Evolutionary conservation across 1,140 invertebrate species (phyloP).

Genomic region (Aphis gossypii): DNA sequence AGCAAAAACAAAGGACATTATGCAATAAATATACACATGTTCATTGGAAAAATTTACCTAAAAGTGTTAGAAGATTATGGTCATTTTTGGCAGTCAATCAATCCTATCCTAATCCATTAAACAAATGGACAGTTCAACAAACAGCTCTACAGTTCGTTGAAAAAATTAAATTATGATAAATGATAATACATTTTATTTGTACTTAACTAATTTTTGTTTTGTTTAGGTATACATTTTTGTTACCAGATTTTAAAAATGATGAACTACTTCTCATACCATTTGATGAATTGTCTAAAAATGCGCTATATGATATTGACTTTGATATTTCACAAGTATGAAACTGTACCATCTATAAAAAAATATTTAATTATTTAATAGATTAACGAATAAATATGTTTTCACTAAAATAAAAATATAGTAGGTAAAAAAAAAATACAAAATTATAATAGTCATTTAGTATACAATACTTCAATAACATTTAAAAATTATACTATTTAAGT

Average conservation of each 20-base stretch:
- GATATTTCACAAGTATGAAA: slow-evolving; percentile 35
- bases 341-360: background rate
- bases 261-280: slow-evolving; percentile 31
- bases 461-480: background rate
- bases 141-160: slow-evolving; percentile 22
- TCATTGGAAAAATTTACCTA: slow-evolving; percentile 38
- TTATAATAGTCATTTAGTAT: background rate
- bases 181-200: background rate
- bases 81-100: slow-evolving; percentile 33
- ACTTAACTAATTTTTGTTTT: background rate
- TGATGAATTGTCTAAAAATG: slow-evolving; percentile 35
- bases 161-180: background rate
- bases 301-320: slow-evolving; percentile 18
- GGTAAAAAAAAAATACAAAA: background rate
- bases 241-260: slow-evolving; percentile 38
- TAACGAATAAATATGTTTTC: background rate
- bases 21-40: background rate
- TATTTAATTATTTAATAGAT: background rate
- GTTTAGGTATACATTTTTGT: slow-evolving; percentile 41
- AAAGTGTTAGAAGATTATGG: slow-evolving; percentile 34
- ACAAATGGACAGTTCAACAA: slow-evolving; percentile 4
- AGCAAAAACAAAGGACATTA: slow-evolving; percentile 1
- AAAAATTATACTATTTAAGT: too few species aligned
- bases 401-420: background rate
- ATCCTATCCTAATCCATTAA: background rate